Evolutionary conservation across 2,888 invertebrate species (phyloP), one percentile per base, ranked within the genome.

Genomic region (Pilophorus perplexus): DNA sequence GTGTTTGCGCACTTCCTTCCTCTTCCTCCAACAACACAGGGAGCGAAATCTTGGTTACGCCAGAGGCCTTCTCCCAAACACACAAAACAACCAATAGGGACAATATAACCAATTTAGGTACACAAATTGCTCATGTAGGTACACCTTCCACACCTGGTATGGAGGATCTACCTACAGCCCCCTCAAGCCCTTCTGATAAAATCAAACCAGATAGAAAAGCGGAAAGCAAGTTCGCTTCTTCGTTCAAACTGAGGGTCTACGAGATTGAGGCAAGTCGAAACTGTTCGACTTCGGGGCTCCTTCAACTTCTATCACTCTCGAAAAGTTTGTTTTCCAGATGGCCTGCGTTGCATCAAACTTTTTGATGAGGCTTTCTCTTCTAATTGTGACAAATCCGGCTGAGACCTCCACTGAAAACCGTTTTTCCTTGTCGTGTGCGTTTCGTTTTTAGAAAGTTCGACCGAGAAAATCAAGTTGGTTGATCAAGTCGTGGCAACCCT

Each of bases 361-460:
- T 52, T 52, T 52, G 52, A 52, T 52, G 52, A 52, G 52, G 52
- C 52, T 52, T 52, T 52, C 52, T 52, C 52, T 52, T 52, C 52
- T 52, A 52, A 52, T 52, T 52, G 52, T 52, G 52, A 52, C 52
- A 52, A 52, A 52, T 52, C 52, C 52, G 33, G 33, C 33, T 33
- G 33, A 33, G 12, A 33, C 33, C 33, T n/a, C n/a, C n/a, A n/a
- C n/a, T 12, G 33, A 33, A 12, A 12, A 33, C 33, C 33, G 6
- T 12, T 33, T 12, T 33, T 33, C 6, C 33, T 33, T 12, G 33
- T 33, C 12, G 33, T 6, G 33, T 12, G 12, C 33, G 12, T 33
- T 12, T 33, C 12, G 33, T 6, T 33, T 12, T 33, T 33, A n/a
- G n/a, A n/a, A n/a, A n/a, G n/a, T n/a, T n/a, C n/a, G n/a, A n/a